These are phyloP conservation scores for Pseudonaja textilis DNA, from an alignment of 2,113 vertebrate genomes.

Conservation along the genomic window DNA sequence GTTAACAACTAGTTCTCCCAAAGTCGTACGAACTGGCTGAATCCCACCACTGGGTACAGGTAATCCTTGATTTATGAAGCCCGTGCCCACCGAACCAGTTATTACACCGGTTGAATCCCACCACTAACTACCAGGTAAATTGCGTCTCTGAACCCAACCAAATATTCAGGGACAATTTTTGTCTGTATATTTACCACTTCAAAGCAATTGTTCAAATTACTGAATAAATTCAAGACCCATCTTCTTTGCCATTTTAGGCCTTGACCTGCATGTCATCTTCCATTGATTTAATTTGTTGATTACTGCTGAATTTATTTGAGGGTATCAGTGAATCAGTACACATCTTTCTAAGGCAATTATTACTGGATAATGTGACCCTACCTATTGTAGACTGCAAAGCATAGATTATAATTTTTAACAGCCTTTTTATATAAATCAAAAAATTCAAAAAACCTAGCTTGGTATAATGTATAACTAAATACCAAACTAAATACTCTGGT, in stretches of 20 bases:
- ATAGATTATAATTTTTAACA: neutral
- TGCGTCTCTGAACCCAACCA: neutral
- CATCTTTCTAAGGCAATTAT: neutral
- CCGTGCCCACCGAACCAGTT: too few species aligned
- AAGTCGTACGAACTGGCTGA: too few species aligned
- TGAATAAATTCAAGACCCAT: neutral
- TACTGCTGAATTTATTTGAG: neutral
- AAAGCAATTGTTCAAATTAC: neutral
- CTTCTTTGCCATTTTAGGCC: neutral
- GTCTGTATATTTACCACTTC: neutral
- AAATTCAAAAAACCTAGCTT: neutral
- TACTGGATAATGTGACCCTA: neutral
- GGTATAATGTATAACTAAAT: neutral
- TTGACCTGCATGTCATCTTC: neutral
- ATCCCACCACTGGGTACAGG: too few species aligned
- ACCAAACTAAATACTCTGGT: neutral
- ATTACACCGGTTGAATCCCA: too few species aligned
- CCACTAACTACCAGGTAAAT: neutral
- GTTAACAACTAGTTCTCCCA: too few species aligned
- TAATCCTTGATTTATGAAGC: neutral
- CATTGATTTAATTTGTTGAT: neutral
- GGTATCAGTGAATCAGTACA: neutral
- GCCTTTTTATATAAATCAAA: neutral
- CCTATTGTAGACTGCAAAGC: neutral
- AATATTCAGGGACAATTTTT: neutral